These are phyloP conservation scores for Campoletis raptor DNA, from an alignment of 2,888 invertebrate species.

Conservation along the genomic window DNA sequence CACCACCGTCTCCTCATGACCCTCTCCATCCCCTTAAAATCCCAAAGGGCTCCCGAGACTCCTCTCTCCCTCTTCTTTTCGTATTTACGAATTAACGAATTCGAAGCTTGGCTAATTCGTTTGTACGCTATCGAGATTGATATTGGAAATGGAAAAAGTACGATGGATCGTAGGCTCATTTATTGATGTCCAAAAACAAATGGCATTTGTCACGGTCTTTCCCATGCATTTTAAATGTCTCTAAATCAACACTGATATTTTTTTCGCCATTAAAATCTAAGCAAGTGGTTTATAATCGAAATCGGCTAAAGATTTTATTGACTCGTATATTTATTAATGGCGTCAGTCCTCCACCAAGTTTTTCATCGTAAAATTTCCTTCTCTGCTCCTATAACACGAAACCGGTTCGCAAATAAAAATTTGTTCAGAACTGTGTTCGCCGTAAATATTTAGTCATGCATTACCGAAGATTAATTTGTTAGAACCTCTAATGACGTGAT, in stretches of 20 bases:
- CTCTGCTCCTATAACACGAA: background rate
- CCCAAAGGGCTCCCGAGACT: slow-evolving; percentile 22
- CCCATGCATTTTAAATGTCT: background rate
- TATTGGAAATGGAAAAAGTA: slow-evolving; percentile 32
- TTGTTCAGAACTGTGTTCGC: background rate
- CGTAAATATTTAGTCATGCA: too few species aligned
- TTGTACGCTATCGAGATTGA: slow-evolving; percentile 60
- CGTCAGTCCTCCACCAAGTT: background rate
- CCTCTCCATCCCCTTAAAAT: slow-evolving; percentile 29
- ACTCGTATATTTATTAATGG: background rate
- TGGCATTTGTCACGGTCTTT: background rate
- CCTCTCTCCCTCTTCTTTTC: background rate
- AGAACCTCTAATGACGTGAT: background rate
- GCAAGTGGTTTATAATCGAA: background rate
- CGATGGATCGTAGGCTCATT: background rate
- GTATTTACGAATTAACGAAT: slow-evolving; percentile 67
- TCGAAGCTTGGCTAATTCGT: slow-evolving; percentile 64
- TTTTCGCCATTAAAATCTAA: background rate
- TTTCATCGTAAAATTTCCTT: background rate
- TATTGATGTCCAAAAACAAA: background rate
- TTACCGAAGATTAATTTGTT: slow-evolving; percentile 10
- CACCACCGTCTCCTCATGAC: slow-evolving; percentile 1
- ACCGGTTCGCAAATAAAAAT: slow-evolving; percentile 21
- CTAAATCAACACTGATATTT: background rate
- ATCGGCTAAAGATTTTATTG: background rate